Evolutionary conservation across 1,140 invertebrate species (phyloP).

Genomic region (Manduca sexta): DNA sequence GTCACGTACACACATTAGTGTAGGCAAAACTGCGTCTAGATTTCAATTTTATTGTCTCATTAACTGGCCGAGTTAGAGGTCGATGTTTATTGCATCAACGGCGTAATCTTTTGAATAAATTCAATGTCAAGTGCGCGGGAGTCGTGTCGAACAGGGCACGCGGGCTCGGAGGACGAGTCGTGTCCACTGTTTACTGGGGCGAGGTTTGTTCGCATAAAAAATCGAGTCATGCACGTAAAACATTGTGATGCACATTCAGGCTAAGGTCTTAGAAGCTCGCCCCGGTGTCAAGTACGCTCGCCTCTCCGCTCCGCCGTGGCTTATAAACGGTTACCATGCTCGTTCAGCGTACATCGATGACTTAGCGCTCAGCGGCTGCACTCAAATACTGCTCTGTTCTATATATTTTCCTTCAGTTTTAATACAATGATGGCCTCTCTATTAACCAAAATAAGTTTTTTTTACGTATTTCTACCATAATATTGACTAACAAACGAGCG

Average conservation of each 20-base stretch:
- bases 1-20: too few relatives aligned
- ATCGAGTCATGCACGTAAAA: slow-evolving; percentile 32
- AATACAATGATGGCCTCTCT: too few relatives aligned
- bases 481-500: background rate
- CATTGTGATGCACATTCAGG: slow-evolving; percentile 33
- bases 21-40: background rate
- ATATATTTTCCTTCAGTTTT: too few relatives aligned
- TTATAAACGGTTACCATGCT: too few relatives aligned
- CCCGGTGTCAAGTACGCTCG: slow-evolving; percentile 17
- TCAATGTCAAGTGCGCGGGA: slow-evolving; percentile 21
- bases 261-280: slow-evolving; percentile 25
- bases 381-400: too few relatives aligned
- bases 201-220: slow-evolving; percentile 29
- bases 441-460: too few relatives aligned
- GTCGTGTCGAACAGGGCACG: background rate
- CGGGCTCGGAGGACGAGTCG: slow-evolving; percentile 15
- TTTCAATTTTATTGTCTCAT: background rate
- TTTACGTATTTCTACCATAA: background rate
- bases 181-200: slow-evolving; percentile 21
- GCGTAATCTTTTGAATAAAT: slow-evolving; percentile 17
- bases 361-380: too few relatives aligned
- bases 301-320: slow-evolving; percentile 2
- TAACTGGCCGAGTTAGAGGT: slow-evolving; percentile 1
- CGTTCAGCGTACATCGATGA: too few relatives aligned
- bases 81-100: slow-evolving; percentile 11